phyloP scores from a whole-genome alignment of 2,888 invertebrate genomes.

The Gymnosoma rotundatum region DNA sequence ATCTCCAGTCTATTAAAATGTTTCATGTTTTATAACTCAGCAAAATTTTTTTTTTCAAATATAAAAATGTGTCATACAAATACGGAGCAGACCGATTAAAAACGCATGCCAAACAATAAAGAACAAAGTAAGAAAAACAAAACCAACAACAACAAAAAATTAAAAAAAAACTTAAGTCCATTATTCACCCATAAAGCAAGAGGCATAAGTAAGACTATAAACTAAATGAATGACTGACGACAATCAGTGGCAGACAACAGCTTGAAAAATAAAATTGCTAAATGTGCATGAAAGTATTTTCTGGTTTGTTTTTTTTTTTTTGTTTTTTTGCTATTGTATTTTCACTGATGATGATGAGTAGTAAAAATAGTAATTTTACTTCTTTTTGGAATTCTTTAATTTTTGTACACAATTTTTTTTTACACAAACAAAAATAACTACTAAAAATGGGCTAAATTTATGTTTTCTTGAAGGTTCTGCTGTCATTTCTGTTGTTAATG shows the following conservation, averaged over 20 bases:
- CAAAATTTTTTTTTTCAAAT: no score
- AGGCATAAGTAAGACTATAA: background rate
- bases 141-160: no score
- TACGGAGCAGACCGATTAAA: no score
- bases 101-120: no score
- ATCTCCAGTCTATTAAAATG: no score
- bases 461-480: conserved; percentile 36
- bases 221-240: background rate
- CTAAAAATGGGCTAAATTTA: background rate
- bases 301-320: background rate
- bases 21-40: no score
- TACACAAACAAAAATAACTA: background rate
- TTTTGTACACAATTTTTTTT: background rate
- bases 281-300: background rate
- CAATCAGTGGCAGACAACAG: background rate
- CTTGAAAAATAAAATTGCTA: conserved; percentile 11
- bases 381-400: background rate
- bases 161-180: no score
- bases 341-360: conserved; percentile 1
- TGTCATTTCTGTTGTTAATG: conserved; percentile 7
- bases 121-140: no score
- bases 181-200: no score
- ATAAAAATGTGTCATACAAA: no score
- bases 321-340: background rate
- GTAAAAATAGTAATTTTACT: background rate